Base-by-base conservation (phyloP, 2,113 vertebrate genomes). In the Castor canadensis region DNA sequence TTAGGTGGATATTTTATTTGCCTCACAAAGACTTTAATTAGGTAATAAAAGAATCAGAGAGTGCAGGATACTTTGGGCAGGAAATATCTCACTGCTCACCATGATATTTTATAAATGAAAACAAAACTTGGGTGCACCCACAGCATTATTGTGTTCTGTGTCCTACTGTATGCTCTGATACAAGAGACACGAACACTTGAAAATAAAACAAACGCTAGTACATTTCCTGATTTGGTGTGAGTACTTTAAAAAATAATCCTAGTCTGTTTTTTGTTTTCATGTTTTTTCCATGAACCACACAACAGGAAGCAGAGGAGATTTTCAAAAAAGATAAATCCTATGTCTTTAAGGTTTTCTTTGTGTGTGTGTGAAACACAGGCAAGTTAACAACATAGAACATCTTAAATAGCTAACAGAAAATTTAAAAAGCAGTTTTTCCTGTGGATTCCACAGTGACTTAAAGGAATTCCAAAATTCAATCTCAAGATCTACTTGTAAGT, bases 1-100 rank as follows among this genome's bases (percentile, higher is more conserved):
- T 79, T 89, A 62, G 73, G 10, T 75, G 28, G 64, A 17, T 87
- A 96, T 91, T 94, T 94, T 94, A 94, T 87, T n/a, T 89, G 11
- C 3, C n/a, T 13, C 77, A 89, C 30, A 72, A 93, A 91, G 20
- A 9, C 3, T 83, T 91, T 93, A 95, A 88, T 47, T n/a, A n/a
- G 7, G 60, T 72, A 94, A 91, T 47, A 83, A 77, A 93, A 85
- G 6, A 93, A 69, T 77, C 13, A n/a, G 89, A 96, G 58, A 92
- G 89, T 93, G 22, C 54, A 67, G 85, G 35, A 85, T n/a, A 38
- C 43, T 69, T 43, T 69, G 5, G 26, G 28, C 43, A 96, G 69
- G 20, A 91, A 92, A 81, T 35, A 90, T 85, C 54, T 93, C 79
- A 93, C 40, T 75, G 45, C 30, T 89, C 38, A 86, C 49, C 11